Conservation (phyloP, 2,888 invertebrate genomes). For the Drosophila pullipes region DNA sequence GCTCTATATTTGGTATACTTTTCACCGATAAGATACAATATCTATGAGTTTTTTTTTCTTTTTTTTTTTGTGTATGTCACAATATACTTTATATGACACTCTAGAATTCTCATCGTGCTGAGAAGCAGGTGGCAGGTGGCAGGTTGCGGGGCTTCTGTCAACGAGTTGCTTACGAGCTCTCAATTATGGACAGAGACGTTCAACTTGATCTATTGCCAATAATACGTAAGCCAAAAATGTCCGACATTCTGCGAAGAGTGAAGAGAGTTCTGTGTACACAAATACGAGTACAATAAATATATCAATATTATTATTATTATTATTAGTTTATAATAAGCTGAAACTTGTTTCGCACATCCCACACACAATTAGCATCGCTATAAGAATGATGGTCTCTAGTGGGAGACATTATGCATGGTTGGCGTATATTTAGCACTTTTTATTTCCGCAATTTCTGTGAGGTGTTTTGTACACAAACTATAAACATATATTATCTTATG, state of each 20-base stretch:
- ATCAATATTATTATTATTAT: not conserved
- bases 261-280: not conserved
- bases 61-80: not conserved
- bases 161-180: conserved; percentile 23
- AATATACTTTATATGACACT: conserved; percentile 11
- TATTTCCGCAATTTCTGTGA: not conserved
- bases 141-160: conserved; percentile 11
- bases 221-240: conserved; percentile 16
- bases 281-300: not conserved
- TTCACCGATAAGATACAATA: conserved; percentile 23
- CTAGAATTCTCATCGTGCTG: not conserved
- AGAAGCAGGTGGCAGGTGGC: not conserved
- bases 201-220: conserved; percentile 34
- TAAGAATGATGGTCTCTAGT: conserved; percentile 13
- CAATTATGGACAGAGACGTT: conserved; percentile 17
- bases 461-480: not conserved
- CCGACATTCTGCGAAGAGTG: conserved; percentile 10
- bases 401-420: conserved; percentile 19
- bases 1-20: not conserved
- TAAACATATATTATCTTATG: conserved; percentile 2
- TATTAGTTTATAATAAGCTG: conserved; percentile 14
- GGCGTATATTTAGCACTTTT: conserved; percentile 1
- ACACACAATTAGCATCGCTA: conserved; percentile 50
- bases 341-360: conserved; percentile 45
- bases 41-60: not conserved